phyloP scores from a whole-genome alignment of 1,140 invertebrate genomes.

The Drosophila melanica region DNA sequence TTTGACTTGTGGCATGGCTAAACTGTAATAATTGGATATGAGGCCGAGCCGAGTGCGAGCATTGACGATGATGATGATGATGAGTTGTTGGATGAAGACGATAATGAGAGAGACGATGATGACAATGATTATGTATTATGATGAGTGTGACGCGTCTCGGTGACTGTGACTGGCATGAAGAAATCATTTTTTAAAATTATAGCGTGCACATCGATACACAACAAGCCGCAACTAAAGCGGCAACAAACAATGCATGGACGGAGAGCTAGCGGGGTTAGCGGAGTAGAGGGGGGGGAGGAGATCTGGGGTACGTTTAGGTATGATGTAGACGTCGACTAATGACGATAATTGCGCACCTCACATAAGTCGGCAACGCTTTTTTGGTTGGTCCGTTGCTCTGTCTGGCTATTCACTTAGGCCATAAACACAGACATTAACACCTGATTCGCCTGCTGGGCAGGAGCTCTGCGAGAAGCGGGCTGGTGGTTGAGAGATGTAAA shows the following conservation, averaged over 20 bases:
- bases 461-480: slow-evolving; percentile 1
- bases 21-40: slow-evolving; percentile 80
- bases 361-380: slow-evolving; percentile 57
- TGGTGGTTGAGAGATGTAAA: slow-evolving; percentile 45
- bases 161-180: slow-evolving; percentile 74
- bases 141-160: slow-evolving; percentile 46
- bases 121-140: slow-evolving; percentile 17
- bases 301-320: slow-evolving; percentile 5
- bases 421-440: slow-evolving; percentile 83
- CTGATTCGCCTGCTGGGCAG: slow-evolving; percentile 49
- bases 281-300: not conserved
- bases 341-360: slow-evolving; percentile 74
- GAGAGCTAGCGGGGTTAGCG: not conserved
- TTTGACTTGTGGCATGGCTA: slow-evolving; percentile 77
- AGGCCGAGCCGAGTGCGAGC: slow-evolving; percentile 35
- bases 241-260: slow-evolving; percentile 49
- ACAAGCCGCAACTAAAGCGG: slow-evolving; percentile 83
- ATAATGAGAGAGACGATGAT: slow-evolving; percentile 36
- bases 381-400: slow-evolving; percentile 1
- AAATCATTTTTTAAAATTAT: slow-evolving; percentile 80
- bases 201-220: slow-evolving; percentile 79
- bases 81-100: slow-evolving; percentile 11
- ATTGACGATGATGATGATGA: slow-evolving; percentile 34
- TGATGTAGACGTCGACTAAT: slow-evolving; percentile 56
- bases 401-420: slow-evolving; percentile 53